Percentiles rank a stretch among this genome's conserved stretches.
phyloP scores from a whole-genome alignment of 1,140 invertebrate genomes.

The Drosophila ohnishii region DNA sequence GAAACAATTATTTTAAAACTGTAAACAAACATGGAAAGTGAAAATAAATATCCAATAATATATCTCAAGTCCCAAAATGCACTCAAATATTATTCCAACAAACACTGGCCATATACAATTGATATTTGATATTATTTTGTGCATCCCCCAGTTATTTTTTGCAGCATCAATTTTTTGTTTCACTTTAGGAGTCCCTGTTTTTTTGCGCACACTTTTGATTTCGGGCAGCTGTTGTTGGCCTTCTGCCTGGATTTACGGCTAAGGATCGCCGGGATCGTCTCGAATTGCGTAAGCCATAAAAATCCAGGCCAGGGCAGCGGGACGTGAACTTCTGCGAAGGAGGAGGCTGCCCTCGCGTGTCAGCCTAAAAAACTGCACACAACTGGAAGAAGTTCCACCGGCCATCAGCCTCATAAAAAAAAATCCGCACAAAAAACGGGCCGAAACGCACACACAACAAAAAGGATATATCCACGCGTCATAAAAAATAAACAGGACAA shows the following conservation, averaged over 20 bases:
- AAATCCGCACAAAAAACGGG: constrained; percentile 23
- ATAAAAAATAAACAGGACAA: constrained; percentile 30
- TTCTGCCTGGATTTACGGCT: constrained; percentile 46
- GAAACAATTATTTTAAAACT: no score
- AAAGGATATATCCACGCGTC: constrained; percentile 49
- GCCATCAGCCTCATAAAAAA: constrained; percentile 9
- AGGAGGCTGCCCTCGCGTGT: constrained; percentile 57
- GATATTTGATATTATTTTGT: constrained; percentile 38
- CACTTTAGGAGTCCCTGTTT: constrained; percentile 7
- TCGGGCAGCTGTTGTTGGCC: constrained; percentile 29
- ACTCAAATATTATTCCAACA: constrained; percentile 13
- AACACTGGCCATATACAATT: constrained; percentile 38
- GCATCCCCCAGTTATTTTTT: neutral
- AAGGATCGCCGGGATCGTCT: constrained; percentile 32
- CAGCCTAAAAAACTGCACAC: constrained; percentile 79
- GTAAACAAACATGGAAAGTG: neutral
- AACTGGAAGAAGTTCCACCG: constrained; percentile 63
- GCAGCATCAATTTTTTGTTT: constrained; percentile 2
- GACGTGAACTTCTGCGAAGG: constrained; percentile 48
- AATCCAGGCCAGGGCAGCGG: constrained; percentile 8
- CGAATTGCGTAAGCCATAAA: constrained; percentile 71
- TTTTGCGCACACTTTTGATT: constrained; percentile 33
- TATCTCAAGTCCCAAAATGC: neutral
- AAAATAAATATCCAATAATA: neutral
- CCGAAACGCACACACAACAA: constrained; percentile 4